Base-by-base conservation (phyloP, 2,797 vertebrate species). In the Lophotriccus pileatus region DNA sequence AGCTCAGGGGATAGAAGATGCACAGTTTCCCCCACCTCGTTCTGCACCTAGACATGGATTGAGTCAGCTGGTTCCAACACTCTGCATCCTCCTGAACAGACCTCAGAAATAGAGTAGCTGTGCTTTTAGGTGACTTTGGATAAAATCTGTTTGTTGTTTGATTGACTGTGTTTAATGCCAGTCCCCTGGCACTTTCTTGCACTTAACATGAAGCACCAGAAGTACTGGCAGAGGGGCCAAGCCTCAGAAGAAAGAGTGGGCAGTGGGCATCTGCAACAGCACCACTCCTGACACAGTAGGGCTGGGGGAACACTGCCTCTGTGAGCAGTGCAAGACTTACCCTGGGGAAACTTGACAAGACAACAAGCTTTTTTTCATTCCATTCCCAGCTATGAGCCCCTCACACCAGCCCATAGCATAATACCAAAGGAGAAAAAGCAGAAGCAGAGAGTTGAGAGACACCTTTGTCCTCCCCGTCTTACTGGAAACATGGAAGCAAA, bases 1-100 rank as follows among this genome's bases (percentile, higher is more conserved):
- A 82, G 34, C 20, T 69, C 2, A 0, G 4, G 3, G 1, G 1
- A 11, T 0, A 75, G 27, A 68, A 73, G 39, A 44, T 4, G 30
- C 11, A 39, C 30, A 83, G 0, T 28, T 20, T 3, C 9, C 14
- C 3, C 0, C 2, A 13, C 23, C 17, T 80, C 64, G 25, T 47
- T 69, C 44, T 78, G 20, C 18, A 69, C 19, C 44, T 70, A 44
- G 34, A 11, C 17, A 13, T 25, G 47, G 56, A 28, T 15, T 50
- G 19, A 37, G 46, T 34, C 53, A 81, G 28, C 66, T 72, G 62
- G 23, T 72, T 46, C 47, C 60, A 67, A 36, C 24, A 13, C 13
- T 43, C 37, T 30, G 15, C 49, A 34, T 39, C 36, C 62, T 66
- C 41, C 43, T 55, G 30, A 79, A 7, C 46, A 79, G 58, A 46